phyloP scores from a whole-genome alignment of 2,888 invertebrate species.

The Meiosimyza decipiens region DNA sequence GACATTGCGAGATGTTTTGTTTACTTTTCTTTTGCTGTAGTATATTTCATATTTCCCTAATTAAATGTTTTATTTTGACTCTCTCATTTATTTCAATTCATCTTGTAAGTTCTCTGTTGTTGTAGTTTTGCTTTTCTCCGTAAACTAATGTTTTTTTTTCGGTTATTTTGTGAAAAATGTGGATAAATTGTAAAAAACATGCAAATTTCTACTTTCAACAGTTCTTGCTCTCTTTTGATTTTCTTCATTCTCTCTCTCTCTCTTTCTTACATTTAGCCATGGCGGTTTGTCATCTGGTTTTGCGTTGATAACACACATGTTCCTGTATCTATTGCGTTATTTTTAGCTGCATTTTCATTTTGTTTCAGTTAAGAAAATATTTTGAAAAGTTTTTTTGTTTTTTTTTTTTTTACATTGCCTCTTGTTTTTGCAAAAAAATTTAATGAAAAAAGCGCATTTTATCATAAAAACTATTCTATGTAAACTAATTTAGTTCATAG shows the following conservation, averaged over 20 bases:
- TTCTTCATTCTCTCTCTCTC: neutral
- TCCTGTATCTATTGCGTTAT: slow-evolving; percentile 17
- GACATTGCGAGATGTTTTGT: neutral
- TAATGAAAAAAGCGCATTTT: slow-evolving; percentile 4
- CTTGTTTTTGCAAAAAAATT: slow-evolving; percentile 4
- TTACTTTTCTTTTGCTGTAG: neutral
- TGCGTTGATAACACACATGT: slow-evolving; percentile 14
- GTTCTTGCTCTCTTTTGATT: neutral
- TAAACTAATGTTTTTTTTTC: neutral
- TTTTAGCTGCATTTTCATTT: slow-evolving; percentile 25
- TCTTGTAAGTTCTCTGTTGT: neutral
- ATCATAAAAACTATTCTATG: no score
- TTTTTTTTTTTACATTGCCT: neutral
- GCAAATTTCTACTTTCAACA: neutral
- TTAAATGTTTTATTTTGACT: no score
- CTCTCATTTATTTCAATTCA: no score
- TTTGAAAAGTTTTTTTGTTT: no score
- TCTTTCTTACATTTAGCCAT: slow-evolving; percentile 15
- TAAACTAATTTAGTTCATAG: no score
- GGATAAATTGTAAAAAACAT: neutral
- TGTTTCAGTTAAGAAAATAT: neutral
- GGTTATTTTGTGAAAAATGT: neutral
- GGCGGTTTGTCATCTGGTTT: neutral
- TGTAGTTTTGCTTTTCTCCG: neutral
- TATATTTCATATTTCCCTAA: neutral